phyloP scores from a whole-genome alignment of 2,797 vertebrate genomes.

The Sebastolobus altivelis region DNA sequence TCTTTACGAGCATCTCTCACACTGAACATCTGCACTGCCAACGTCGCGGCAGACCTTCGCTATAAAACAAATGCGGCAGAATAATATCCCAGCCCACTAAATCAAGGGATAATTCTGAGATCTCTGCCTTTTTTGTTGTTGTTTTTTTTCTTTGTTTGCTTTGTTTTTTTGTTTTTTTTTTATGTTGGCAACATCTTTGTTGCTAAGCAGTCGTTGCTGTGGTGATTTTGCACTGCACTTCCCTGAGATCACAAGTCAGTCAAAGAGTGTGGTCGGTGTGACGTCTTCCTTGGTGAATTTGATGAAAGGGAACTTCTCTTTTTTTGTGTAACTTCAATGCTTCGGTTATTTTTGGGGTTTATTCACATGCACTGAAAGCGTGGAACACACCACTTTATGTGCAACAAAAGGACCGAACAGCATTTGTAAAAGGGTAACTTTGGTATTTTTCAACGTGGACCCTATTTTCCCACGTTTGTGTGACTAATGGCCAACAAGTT shows the following conservation, averaged over 20 bases:
- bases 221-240: conserved; percentile 70
- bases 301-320: conserved; percentile 42
- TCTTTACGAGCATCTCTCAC: conserved; percentile 42
- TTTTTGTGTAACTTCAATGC: neutral
- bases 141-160: neutral
- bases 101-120: conserved; percentile 16
- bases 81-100: neutral
- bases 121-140: conserved; percentile 25
- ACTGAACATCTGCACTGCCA: neutral
- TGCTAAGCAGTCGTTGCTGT: conserved; percentile 81
- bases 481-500: neutral
- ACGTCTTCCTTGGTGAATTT: conserved; percentile 23
- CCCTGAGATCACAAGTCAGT: conserved; percentile 72
- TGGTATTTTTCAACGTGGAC: neutral
- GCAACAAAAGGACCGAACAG: conserved; percentile 5
- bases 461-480: no score
- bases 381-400: neutral
- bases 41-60: neutral
- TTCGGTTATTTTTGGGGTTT: conserved; percentile 6
- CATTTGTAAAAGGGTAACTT: neutral
- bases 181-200: conserved; percentile 69
- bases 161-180: conserved; percentile 7
- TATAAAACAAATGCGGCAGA: conserved; percentile 30
- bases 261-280: conserved; percentile 44
- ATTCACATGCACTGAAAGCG: neutral